Evolutionary conservation across 64 coral and sea anemone species (phyloP).

Genomic region (Stichodactyla helianthus): DNA sequence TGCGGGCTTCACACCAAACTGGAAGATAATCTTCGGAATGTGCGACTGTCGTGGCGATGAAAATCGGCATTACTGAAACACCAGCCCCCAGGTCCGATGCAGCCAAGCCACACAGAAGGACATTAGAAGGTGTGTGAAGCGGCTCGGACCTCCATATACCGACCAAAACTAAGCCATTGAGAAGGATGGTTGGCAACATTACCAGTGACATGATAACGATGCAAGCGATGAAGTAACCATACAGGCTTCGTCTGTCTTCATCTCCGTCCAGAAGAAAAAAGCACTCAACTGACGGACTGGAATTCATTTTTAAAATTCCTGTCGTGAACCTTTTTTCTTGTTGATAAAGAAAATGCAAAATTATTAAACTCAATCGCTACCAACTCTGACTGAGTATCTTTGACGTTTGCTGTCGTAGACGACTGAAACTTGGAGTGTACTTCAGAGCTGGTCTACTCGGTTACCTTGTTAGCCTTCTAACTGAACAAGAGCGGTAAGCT

Average conservation of each 20-base stretch:
- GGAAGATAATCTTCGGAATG: neutral
- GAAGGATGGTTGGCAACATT: neutral
- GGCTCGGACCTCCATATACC: neutral
- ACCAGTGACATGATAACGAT: neutral
- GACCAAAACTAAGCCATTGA: neutral
- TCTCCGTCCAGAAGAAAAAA: neutral
- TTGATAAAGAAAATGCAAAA: too few species aligned
- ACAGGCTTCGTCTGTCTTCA: neutral
- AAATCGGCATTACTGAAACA: neutral
- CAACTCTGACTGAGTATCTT: too few species aligned
- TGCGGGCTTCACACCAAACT: neutral
- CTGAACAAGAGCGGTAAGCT: too few species aligned
- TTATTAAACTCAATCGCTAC: too few species aligned
- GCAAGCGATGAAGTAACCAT: neutral
- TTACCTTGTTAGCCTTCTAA: too few species aligned
- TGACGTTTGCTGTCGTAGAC: too few species aligned
- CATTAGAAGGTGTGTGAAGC: conserved; percentile 5
- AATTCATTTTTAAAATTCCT: too few species aligned
- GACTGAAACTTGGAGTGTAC: too few species aligned
- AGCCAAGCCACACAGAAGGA: neutral
- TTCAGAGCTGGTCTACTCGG: too few species aligned
- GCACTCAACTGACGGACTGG: neutral
- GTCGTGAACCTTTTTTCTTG: too few species aligned
- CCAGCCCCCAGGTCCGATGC: neutral
- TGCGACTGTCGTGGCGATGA: neutral